Conservation (phyloP, 2,113 vertebrate genomes). For the Collichthys lucidus region DNA sequence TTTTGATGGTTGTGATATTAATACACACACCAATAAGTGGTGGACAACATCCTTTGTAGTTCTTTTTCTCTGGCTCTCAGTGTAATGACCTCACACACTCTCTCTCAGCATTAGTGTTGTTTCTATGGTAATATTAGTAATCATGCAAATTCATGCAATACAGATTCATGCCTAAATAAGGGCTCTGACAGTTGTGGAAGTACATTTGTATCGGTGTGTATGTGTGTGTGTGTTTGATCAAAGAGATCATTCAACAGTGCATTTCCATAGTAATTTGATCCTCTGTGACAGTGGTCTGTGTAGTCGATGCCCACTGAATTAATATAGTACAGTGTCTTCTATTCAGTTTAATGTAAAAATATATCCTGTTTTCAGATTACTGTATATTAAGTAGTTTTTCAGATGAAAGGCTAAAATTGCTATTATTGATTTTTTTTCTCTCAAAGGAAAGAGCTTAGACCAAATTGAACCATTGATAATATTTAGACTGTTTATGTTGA, state of each 20-base stretch:
- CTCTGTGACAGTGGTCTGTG: conserved; percentile 70
- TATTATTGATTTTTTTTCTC: conserved; percentile 28
- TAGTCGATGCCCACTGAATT: conserved; percentile 56
- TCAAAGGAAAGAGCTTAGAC: neutral
- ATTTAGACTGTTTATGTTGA: neutral
- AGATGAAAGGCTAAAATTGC: conserved; percentile 15
- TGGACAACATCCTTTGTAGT: conserved; percentile 76
- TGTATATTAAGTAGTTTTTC: conserved; percentile 43
- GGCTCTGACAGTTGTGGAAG: conserved; percentile 72
- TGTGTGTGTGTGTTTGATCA: conserved; percentile 69
- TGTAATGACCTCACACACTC: conserved; percentile 71
- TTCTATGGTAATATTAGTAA: conserved; percentile 82
- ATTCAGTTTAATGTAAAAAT: conserved; percentile 49
- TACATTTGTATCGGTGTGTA: conserved; percentile 41
- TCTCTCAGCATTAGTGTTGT: conserved; percentile 73
- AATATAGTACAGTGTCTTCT: conserved; percentile 48
- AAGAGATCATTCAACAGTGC: conserved; percentile 76
- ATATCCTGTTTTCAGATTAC: conserved; percentile 34
- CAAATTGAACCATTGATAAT: conserved; percentile 3
- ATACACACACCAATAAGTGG: conserved; percentile 65
- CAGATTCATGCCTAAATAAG: conserved; percentile 75
- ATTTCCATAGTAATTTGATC: conserved; percentile 83
- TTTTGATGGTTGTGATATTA: conserved; percentile 77
- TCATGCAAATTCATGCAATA: conserved; percentile 82
- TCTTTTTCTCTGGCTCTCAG: conserved; percentile 66